phyloP scores from a whole-genome alignment of 2,113 vertebrate species.

The Ceyx cyanopectus region DNA sequence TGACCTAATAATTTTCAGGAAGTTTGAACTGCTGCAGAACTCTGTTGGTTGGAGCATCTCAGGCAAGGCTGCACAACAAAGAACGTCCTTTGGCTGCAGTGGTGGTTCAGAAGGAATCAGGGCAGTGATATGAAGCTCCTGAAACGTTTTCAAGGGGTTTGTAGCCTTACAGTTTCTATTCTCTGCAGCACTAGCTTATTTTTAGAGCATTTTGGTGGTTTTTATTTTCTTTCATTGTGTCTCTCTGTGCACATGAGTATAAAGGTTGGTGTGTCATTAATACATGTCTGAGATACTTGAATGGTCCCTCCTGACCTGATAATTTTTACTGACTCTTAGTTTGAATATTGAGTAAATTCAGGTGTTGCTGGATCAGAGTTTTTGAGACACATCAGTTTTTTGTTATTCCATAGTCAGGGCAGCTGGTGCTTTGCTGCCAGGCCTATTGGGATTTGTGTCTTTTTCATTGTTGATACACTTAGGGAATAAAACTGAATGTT shows the following conservation, averaged over 20 bases:
- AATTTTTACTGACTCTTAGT: neutral
- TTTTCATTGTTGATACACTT: neutral
- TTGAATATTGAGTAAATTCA: neutral
- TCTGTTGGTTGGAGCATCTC: neutral
- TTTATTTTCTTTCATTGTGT: neutral
- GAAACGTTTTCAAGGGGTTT: neutral
- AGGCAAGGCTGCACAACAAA: neutral
- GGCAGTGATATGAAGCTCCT: neutral
- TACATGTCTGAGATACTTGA: neutral
- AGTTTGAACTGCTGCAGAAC: neutral
- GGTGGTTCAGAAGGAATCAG: neutral
- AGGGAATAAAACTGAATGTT: neutral
- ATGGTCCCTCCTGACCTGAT: neutral
- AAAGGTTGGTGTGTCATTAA: neutral
- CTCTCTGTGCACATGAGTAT: neutral
- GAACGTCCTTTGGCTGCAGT: neutral
- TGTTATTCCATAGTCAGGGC: neutral
- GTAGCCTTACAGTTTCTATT: neutral
- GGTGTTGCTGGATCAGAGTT: neutral
- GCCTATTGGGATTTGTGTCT: neutral
- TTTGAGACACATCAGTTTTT: neutral
- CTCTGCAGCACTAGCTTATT: neutral
- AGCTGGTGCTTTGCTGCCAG: neutral
- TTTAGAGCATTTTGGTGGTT: neutral
- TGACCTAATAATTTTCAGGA: neutral